Evolutionary conservation across 2,888 invertebrate genomes (phyloP).

Genomic region (Erebia aethiops): DNA sequence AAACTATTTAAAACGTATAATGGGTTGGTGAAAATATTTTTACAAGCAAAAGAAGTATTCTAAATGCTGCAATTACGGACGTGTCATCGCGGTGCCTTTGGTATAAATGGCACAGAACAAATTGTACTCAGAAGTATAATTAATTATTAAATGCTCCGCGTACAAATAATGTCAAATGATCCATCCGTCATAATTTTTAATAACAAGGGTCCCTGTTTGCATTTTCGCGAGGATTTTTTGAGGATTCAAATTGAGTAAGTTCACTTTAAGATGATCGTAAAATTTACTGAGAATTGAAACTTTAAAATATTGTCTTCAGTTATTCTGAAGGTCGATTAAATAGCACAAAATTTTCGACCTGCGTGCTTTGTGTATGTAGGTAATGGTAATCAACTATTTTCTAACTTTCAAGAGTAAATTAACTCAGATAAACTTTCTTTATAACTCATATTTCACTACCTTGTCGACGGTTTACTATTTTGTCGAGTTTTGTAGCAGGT

Average conservation of each 20-base stretch:
- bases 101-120: not conserved
- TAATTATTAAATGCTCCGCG: not conserved
- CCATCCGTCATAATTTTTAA: not conserved
- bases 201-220: not conserved
- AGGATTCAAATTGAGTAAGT: not conserved
- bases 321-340: too few relatives aligned
- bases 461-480: too few relatives aligned
- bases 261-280: not conserved
- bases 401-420: too few relatives aligned
- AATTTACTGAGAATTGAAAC: not conserved
- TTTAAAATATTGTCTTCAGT: too few relatives aligned
- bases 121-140: constrained; percentile 1
- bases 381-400: too few relatives aligned
- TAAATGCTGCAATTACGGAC: not conserved
- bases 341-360: too few relatives aligned
- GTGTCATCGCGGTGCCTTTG: constrained; percentile 3
- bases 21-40: not conserved
- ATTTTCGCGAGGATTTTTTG: not conserved
- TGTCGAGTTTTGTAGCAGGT: too few relatives aligned
- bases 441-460: too few relatives aligned
- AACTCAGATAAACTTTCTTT: too few relatives aligned
- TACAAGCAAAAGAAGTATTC: not conserved
- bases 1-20: not conserved
- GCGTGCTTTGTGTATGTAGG: too few relatives aligned
- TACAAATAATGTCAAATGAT: not conserved